phyloP scores from a whole-genome alignment of 2,888 invertebrate genomes.

The Eupithecia centaureata region DNA sequence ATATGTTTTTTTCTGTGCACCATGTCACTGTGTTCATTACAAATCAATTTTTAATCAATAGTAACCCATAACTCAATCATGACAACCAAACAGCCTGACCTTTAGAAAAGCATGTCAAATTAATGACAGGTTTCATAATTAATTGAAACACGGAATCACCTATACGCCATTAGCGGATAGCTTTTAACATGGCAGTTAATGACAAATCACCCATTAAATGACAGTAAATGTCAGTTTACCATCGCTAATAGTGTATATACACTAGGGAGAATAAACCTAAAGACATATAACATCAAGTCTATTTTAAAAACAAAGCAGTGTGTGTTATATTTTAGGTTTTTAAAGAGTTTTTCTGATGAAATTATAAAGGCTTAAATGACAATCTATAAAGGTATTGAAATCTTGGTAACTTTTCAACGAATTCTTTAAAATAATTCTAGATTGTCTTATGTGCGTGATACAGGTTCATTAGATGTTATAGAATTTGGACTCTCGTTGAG shows the following conservation, averaged over 20 bases:
- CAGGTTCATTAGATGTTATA: too few species aligned
- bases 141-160: background rate
- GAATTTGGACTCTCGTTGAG: too few species aligned
- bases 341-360: background rate
- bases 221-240: slow-evolving; percentile 5
- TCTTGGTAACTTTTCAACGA: too few species aligned
- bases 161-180: background rate
- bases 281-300: background rate
- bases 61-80: background rate
- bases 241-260: background rate
- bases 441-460: too few species aligned
- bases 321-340: background rate
- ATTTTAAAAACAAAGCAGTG: background rate
- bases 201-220: background rate
- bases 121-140: background rate
- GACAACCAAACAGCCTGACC: background rate
- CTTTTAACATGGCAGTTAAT: slow-evolving; percentile 1
- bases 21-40: too few species aligned
- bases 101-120: background rate
- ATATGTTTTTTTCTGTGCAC: too few species aligned
- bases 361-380: too few species aligned
- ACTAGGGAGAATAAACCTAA: background rate
- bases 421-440: too few species aligned
- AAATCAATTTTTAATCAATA: too few species aligned
- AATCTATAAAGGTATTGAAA: too few species aligned